A percentile compares a stretch with the other conserved stretches of the same genome.
Conservation (phyloP, 2,888 invertebrate species). For the Phrixothrix hirtus region DNA sequence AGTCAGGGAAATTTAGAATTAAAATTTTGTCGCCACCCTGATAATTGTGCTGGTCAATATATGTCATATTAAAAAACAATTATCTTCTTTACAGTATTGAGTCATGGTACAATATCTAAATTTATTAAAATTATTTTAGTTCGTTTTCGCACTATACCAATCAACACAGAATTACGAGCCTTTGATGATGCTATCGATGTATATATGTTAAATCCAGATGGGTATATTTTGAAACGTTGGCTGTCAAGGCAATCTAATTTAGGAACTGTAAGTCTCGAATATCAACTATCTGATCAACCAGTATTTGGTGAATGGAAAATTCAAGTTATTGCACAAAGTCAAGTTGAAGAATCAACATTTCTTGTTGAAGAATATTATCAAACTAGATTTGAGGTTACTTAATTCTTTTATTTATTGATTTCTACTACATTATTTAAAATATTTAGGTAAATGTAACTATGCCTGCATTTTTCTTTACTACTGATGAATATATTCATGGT, state of each 20-base stretch:
- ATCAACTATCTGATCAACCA: constrained; percentile 89
- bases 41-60: too few species aligned
- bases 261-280: constrained; percentile 90
- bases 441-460: constrained; percentile 87
- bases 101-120: too few species aligned
- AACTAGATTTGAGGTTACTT: constrained; percentile 80
- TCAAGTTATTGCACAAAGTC: constrained; percentile 84
- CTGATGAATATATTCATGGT: constrained; percentile 81
- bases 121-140: too few species aligned
- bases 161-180: constrained; percentile 88
- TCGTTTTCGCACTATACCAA: constrained; percentile 87
- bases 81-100: too few species aligned
- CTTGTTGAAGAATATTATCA: constrained; percentile 94
- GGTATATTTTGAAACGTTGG: constrained; percentile 90
- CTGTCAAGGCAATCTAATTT: constrained; percentile 89
- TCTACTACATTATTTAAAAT: constrained; percentile 7
- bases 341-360: constrained; percentile 83
- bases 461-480: constrained; percentile 91
- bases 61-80: too few species aligned
- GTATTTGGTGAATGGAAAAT: constrained; percentile 92
- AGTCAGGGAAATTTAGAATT: constrained; percentile 84
- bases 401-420: constrained; percentile 3
- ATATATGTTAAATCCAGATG: constrained; percentile 86
- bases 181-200: constrained; percentile 91
- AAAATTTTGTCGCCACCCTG: too few species aligned